Evolutionary conservation across 64 coral and sea anemone genomes (phyloP).

Genomic region (Montipora efflorescens): DNA sequence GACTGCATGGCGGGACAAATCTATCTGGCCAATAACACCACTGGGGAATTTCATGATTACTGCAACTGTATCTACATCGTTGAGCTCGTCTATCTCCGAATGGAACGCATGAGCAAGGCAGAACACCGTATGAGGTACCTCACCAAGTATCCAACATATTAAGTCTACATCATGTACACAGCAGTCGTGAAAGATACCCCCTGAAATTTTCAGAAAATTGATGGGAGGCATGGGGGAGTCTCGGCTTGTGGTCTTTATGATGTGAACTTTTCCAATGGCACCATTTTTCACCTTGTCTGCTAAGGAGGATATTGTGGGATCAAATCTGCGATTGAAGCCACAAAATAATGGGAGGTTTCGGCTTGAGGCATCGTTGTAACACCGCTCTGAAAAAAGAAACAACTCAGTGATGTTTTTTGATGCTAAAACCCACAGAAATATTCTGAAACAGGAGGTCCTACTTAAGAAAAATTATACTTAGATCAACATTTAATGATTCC

Average conservation of each 20-base stretch:
- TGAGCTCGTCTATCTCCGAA: conserved; percentile 53
- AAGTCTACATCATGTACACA: conserved; percentile 89
- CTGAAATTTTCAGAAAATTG: conserved; percentile 78
- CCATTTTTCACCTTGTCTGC: conserved; percentile 42
- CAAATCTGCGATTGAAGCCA: conserved; percentile 94
- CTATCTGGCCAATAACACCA: conserved; percentile 80
- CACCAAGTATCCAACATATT: conserved; percentile 74
- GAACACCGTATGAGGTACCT: conserved; percentile 76
- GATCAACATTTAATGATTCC: too few relatives aligned
- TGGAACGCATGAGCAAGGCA: conserved; percentile 79
- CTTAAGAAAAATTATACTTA: too few relatives aligned
- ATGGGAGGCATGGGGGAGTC: conserved; percentile 67
- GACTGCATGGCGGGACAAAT: conserved; percentile 74
- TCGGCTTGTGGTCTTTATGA: conserved; percentile 86
- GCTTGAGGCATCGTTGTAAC: conserved; percentile 75
- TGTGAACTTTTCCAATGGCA: conserved; percentile 73
- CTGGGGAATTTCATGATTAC: conserved; percentile 94
- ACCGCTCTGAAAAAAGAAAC: conserved; percentile 43
- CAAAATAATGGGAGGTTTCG: conserved; percentile 66
- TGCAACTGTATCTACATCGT: conserved; percentile 86
- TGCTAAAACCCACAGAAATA: too few relatives aligned
- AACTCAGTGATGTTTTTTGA: neutral
- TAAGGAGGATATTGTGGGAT: conserved; percentile 59
- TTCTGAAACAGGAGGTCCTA: too few relatives aligned
- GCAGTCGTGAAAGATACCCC: conserved; percentile 89